Evolutionary conservation across 2,888 invertebrate species (phyloP).

Genomic region (Antheraea yamamai): DNA sequence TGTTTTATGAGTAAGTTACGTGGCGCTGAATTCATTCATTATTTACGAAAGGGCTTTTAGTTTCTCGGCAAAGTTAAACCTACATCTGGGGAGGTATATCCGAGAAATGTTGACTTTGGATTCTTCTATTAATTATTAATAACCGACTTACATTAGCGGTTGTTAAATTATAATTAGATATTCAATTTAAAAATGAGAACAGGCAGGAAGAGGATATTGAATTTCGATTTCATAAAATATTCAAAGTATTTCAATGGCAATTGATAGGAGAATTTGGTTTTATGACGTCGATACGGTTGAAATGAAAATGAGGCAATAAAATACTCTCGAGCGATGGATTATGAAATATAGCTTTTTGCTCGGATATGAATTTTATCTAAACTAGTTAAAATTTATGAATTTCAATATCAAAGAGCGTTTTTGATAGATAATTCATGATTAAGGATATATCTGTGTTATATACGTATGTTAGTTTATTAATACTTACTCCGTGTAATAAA

Average conservation of each 20-base stretch:
- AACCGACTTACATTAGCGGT: conserved; percentile 21
- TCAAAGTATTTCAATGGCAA: conserved; percentile 1
- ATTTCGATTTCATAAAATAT: conserved; percentile 11
- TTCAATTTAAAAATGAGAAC: background rate
- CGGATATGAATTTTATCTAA: background rate
- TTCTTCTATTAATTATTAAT: conserved; percentile 33
- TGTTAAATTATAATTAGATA: conserved; percentile 11
- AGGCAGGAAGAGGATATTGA: background rate
- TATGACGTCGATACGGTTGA: conserved; percentile 2
- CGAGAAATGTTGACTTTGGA: conserved; percentile 25
- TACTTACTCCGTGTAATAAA: background rate
- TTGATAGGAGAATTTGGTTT: conserved; percentile 7
- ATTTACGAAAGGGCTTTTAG: conserved; percentile 37
- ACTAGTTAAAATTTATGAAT: background rate
- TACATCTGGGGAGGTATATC: conserved; percentile 29
- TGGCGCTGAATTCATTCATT: conserved; percentile 35
- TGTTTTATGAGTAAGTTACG: background rate
- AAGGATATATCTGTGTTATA: background rate
- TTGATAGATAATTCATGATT: background rate
- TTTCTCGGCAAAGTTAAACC: conserved; percentile 34
- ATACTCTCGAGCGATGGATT: background rate
- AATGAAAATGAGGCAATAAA: conserved; percentile 8
- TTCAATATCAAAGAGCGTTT: background rate
- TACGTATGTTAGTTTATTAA: background rate
- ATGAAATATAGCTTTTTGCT: conserved; percentile 1